Percentiles rank a stretch among this genome's conserved stretches.
Evolutionary conservation across 37 sponge, comb jelly and placozoan genomes (phyloP).

Genomic region (Bolinopsis microptera): DNA sequence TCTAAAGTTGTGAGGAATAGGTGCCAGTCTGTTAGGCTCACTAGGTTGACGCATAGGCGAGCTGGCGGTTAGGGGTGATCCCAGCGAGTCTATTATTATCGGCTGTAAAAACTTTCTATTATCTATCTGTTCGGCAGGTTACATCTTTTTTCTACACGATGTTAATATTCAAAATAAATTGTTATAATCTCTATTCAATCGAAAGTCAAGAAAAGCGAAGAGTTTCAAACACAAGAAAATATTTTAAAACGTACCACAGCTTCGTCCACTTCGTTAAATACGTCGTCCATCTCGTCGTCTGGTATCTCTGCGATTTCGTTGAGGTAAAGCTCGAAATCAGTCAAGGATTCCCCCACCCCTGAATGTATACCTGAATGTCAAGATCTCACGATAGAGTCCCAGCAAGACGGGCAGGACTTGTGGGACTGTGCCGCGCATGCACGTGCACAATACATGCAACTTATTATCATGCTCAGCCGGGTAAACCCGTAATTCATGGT

Average conservation of each 20-base stretch:
- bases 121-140: no score
- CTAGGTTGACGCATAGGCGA: neutral
- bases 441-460: no score
- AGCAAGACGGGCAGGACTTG: neutral
- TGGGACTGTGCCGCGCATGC: no score
- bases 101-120: neutral
- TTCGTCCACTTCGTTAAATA: neutral
- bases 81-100: neutral
- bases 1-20: neutral
- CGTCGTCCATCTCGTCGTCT: neutral
- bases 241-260: neutral
- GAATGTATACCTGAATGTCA: slow-evolving; percentile 58
- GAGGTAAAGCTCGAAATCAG: neutral
- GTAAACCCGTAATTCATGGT: no score
- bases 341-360: slow-evolving; percentile 39
- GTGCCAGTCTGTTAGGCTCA: neutral
- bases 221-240: neutral
- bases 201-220: no score
- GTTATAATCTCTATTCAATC: no score
- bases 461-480: no score
- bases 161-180: no score
- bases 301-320: slow-evolving; percentile 8
- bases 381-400: neutral
- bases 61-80: neutral
- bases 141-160: no score